Conservation (phyloP, 1,140 invertebrate genomes). For the Alviniconcha marisindica region DNA sequence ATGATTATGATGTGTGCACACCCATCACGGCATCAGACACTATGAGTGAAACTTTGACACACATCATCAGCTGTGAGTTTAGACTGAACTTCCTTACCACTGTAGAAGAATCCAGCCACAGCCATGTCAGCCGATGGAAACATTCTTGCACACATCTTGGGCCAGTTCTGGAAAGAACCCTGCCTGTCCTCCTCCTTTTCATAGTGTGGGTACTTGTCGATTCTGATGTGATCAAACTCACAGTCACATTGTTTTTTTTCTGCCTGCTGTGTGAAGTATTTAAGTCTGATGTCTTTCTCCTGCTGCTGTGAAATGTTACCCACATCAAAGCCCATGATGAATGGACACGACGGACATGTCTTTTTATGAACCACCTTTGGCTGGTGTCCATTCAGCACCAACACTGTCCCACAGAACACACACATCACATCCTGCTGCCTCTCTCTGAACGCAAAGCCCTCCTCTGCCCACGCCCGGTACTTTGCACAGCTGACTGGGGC, state of each 20-base stretch:
- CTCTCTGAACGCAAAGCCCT: neutral
- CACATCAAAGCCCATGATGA: constrained; percentile 19
- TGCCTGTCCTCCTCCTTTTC: neutral
- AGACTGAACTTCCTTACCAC: neutral
- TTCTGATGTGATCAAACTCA: neutral
- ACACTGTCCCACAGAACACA: neutral
- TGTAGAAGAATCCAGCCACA: constrained; percentile 18
- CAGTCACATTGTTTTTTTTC: neutral
- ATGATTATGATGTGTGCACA: too few species aligned
- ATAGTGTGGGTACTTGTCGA: neutral
- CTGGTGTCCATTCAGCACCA: constrained; percentile 11
- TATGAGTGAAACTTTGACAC: too few species aligned
- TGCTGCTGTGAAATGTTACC: constrained; percentile 15
- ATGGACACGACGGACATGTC: neutral
- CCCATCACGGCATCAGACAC: too few species aligned
- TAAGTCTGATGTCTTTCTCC: neutral
- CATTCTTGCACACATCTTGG: neutral
- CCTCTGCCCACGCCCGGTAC: constrained; percentile 10
- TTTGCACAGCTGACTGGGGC: neutral
- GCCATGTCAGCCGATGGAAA: neutral
- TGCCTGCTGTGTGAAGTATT: neutral
- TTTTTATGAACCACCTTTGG: neutral
- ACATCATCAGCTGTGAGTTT: too few species aligned
- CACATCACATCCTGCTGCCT: constrained; percentile 8
- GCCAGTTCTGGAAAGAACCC: constrained; percentile 6